Evolutionary conservation across 2,797 vertebrate species (phyloP).

Genomic region (Phoebastria nigripes): DNA sequence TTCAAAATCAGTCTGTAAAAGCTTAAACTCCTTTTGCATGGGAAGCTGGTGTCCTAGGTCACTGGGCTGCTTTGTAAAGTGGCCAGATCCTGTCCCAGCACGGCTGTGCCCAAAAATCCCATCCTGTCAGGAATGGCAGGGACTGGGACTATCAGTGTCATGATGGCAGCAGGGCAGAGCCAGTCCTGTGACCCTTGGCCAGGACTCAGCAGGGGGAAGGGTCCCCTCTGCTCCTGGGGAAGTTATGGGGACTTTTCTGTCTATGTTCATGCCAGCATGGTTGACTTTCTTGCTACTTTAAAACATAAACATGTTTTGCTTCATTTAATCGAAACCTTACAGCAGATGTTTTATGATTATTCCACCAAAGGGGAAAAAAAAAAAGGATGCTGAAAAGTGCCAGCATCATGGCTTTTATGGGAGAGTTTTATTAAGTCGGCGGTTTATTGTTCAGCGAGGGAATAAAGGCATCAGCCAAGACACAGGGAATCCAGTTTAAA

Average conservation of each 20-base stretch:
- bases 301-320: neutral
- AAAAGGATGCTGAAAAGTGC: neutral
- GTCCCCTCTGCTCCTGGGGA: neutral
- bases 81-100: neutral
- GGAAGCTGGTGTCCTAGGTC: neutral
- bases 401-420: neutral
- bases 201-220: neutral
- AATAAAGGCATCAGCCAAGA: neutral
- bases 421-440: neutral
- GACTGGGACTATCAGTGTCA: neutral
- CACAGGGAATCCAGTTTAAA: neutral
- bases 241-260: neutral
- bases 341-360: conserved; percentile 46
- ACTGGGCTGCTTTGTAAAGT: neutral
- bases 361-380: neutral
- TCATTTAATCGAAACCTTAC: neutral
- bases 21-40: neutral
- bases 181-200: neutral
- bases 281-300: neutral
- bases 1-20: neutral
- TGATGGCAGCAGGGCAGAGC: neutral
- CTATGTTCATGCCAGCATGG: neutral
- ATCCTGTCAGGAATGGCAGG: neutral
- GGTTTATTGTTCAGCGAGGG: neutral
- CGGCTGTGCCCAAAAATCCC: neutral